Percentiles rank a stretch among this genome's conserved stretches.
Conservation (phyloP, 2,888 invertebrate species). For the Pilophorus perplexus region DNA sequence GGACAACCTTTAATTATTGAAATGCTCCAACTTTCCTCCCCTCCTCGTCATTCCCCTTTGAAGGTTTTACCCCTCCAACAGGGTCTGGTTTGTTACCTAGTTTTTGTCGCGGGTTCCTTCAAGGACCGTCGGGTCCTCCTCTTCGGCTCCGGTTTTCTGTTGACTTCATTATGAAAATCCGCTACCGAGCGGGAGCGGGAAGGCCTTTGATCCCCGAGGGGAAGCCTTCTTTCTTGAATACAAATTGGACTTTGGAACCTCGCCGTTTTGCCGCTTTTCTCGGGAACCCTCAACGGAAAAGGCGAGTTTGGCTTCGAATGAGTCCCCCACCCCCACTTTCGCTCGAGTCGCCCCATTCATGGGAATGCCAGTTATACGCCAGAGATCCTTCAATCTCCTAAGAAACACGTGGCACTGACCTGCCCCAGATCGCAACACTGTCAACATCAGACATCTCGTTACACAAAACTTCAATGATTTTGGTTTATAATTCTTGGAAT, state of each 20-base stretch:
- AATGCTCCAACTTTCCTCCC: constrained; percentile 1
- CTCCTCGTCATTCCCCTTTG: background rate
- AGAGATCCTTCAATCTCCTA: too few species aligned
- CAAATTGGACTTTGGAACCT: constrained; percentile 3
- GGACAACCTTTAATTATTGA: constrained; percentile 32
- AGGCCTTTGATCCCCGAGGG: constrained; percentile 12
- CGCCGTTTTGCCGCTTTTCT: background rate
- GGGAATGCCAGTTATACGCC: too few species aligned
- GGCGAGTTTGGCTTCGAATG: background rate
- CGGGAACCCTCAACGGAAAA: background rate
- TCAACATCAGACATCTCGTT: too few species aligned
- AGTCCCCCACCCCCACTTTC: too few species aligned
- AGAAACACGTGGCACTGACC: too few species aligned
- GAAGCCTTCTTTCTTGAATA: constrained; percentile 22
- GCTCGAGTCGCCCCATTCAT: too few species aligned
- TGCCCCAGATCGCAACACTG: too few species aligned
- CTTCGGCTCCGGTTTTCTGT: constrained; percentile 16
- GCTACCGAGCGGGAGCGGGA: background rate
- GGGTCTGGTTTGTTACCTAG: constrained; percentile 13
- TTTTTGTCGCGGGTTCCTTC: constrained; percentile 1
- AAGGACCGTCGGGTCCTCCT: background rate
- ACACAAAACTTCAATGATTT: too few species aligned
- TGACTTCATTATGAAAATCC: constrained; percentile 39
- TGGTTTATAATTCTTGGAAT: too few species aligned
- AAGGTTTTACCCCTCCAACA: background rate